Evolutionary conservation across 2,113 vertebrate genomes (phyloP).

Genomic region (Tapirus terrestris): DNA sequence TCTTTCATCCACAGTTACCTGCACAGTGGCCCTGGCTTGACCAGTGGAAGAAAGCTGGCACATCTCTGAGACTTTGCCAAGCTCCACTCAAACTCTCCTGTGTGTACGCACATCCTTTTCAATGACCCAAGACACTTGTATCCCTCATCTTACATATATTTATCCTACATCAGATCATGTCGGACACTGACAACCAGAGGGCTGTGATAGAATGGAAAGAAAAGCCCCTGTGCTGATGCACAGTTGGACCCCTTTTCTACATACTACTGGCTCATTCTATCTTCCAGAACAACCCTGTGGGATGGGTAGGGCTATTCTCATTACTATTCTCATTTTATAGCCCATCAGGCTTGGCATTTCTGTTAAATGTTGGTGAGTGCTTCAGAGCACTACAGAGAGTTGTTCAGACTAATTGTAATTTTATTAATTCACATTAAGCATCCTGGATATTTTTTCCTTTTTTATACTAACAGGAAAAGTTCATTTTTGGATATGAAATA

Average conservation of each 20-base stretch:
- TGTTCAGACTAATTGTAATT: conserved; percentile 30
- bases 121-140: not conserved
- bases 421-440: conserved; percentile 53
- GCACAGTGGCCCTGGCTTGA: too few species aligned
- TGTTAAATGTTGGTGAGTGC: not conserved
- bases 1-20: not conserved
- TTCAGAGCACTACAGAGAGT: conserved; percentile 8
- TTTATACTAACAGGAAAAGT: conserved; percentile 48
- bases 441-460: conserved; percentile 15
- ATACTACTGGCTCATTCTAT: not conserved
- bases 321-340: not conserved
- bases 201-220: not conserved
- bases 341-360: not conserved
- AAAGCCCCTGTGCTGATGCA: not conserved
- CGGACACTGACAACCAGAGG: not conserved
- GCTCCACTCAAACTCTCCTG: not conserved
- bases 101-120: not conserved
- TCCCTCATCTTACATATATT: not conserved
- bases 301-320: not conserved
- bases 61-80: not conserved
- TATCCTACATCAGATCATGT: not conserved
- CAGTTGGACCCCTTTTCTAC: too few species aligned
- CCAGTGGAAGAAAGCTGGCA: not conserved
- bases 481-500: conserved; percentile 54
- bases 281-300: not conserved